Percentiles rank a stretch among this genome's conserved stretches.
Conservation (phyloP, 1,140 invertebrate genomes). For the Pogonognathellus flavescens region DNA sequence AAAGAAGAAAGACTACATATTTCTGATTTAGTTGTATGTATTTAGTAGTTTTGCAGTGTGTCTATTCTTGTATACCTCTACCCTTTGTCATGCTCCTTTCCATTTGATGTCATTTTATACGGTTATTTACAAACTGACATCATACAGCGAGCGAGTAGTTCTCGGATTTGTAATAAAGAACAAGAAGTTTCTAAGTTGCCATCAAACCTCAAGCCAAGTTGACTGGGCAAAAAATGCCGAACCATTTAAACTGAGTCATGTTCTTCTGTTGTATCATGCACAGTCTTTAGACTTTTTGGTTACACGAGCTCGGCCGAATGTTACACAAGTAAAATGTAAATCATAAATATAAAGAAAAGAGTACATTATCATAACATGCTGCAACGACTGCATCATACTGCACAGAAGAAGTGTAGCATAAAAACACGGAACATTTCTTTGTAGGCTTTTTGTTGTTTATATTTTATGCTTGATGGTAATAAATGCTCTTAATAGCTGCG, state of each 20-base stretch:
- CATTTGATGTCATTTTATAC: constrained; percentile 19
- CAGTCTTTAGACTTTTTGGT: too few relatives aligned
- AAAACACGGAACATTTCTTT: constrained; percentile 17
- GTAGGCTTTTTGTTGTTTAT: constrained; percentile 15
- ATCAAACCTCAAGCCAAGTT: background rate
- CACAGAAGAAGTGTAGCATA: background rate
- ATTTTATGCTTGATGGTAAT: constrained; percentile 43
- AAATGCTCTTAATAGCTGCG: constrained; percentile 42
- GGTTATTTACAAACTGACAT: background rate
- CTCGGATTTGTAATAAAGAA: background rate
- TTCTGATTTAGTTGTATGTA: too few relatives aligned
- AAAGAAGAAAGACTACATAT: too few relatives aligned
- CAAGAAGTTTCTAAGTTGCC: background rate
- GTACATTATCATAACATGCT: background rate
- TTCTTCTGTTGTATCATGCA: background rate
- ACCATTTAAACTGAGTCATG: constrained; percentile 36
- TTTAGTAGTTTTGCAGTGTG: too few relatives aligned
- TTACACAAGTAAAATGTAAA: background rate
- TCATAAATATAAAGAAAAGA: background rate
- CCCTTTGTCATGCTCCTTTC: too few relatives aligned
- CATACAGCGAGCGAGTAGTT: background rate
- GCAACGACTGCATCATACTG: too few relatives aligned
- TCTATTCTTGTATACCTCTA: too few relatives aligned
- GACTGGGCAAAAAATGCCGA: constrained; percentile 10
- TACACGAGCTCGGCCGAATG: too few relatives aligned